A percentile compares a stretch with the other conserved stretches of the same genome.
phyloP scores from a whole-genome alignment of 2,797 vertebrate species.

The Sebastes nivosus region DNA sequence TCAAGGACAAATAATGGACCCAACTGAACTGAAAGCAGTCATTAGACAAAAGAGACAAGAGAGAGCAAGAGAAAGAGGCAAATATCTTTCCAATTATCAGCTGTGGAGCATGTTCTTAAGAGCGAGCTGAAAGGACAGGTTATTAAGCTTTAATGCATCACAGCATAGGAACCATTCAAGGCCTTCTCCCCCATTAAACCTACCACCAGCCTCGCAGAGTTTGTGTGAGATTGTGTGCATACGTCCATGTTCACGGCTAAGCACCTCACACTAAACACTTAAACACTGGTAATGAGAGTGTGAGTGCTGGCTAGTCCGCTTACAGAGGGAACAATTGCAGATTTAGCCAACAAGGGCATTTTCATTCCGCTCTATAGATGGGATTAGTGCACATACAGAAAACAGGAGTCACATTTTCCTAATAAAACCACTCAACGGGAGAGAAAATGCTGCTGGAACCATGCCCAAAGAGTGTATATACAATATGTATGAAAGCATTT shows the following conservation, averaged over 20 bases:
- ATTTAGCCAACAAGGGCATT: conserved; percentile 73
- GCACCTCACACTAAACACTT: conserved; percentile 76
- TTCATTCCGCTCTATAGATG: conserved; percentile 58
- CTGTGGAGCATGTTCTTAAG: conserved; percentile 72
- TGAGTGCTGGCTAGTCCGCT: conserved; percentile 68
- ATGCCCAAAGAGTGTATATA: conserved; percentile 23
- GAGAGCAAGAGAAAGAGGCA: conserved; percentile 65
- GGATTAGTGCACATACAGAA: conserved; percentile 57
- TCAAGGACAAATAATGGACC: conserved; percentile 70
- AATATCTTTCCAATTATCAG: conserved; percentile 81
- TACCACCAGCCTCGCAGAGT: conserved; percentile 43
- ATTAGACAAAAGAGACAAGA: conserved; percentile 71
- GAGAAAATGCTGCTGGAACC: conserved; percentile 31
- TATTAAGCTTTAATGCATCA: conserved; percentile 81
- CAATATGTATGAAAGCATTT: conserved; percentile 47
- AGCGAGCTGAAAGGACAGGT: conserved; percentile 77
- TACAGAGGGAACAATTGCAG: conserved; percentile 73
- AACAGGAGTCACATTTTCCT: conserved; percentile 55
- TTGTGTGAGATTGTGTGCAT: background rate
- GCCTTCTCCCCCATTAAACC: conserved; percentile 77
- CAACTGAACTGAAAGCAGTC: conserved; percentile 59
- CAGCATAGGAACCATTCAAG: conserved; percentile 77
- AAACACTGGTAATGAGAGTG: conserved; percentile 76
- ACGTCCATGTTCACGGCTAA: conserved; percentile 34
- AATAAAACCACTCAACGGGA: conserved; percentile 67